Percentiles rank a stretch among this genome's conserved stretches.
These are phyloP conservation scores for Acyrthosiphon pisum DNA, from an alignment of 1,140 invertebrate genomes.

Conservation along the genomic window DNA sequence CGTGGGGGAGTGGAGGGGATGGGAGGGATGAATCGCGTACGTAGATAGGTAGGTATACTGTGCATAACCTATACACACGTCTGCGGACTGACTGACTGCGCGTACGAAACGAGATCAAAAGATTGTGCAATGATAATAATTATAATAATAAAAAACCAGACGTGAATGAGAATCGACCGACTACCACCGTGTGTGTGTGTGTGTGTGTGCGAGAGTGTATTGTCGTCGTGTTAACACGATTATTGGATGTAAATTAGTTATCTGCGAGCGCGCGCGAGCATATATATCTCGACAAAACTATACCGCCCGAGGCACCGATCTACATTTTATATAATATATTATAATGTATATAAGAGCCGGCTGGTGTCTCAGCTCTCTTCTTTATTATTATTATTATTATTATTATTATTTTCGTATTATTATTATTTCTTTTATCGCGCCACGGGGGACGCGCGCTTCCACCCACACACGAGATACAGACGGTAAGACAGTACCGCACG, in stretches of 20 bases:
- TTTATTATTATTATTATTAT: slow-evolving; percentile 27
- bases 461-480: slow-evolving; percentile 15
- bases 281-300: background rate
- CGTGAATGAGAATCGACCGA: slow-evolving; percentile 22
- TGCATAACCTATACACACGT: background rate
- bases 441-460: slow-evolving; percentile 53
- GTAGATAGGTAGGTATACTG: background rate
- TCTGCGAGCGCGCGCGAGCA: background rate
- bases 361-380: slow-evolving; percentile 13
- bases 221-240: slow-evolving; percentile 57
- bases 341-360: background rate
- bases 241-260: slow-evolving; percentile 57
- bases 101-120: slow-evolving; percentile 53
- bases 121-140: slow-evolving; percentile 55
- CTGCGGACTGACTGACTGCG: background rate
- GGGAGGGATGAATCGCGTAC: background rate
- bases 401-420: background rate
- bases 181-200: too few relatives aligned
- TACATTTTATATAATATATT: slow-evolving; percentile 50
- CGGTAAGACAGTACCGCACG: background rate
- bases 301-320: slow-evolving; percentile 38
- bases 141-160: slow-evolving; percentile 26
- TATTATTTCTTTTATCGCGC: background rate
- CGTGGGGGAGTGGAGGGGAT: background rate
- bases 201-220: background rate